A percentile compares a stretch with the other conserved stretches of the same genome.
Evolutionary conservation across 2,113 vertebrate genomes (phyloP).

Genomic region (Burhinus bistriatus): DNA sequence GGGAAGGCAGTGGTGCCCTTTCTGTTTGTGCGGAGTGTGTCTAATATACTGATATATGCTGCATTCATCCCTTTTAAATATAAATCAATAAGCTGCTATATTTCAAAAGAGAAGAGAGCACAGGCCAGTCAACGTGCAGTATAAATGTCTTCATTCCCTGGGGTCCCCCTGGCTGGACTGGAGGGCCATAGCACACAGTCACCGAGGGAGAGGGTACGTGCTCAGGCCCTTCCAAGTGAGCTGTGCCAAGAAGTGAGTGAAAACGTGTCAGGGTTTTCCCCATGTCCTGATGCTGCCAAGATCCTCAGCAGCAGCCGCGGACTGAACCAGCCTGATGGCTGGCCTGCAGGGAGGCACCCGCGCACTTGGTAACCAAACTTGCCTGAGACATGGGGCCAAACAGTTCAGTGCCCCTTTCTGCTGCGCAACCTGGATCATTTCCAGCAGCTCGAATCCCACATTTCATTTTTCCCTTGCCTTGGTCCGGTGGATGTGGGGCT

Average conservation of each 20-base stretch:
- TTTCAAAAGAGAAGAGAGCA: constrained; percentile 24
- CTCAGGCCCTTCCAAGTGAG: background rate
- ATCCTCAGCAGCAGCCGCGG: background rate
- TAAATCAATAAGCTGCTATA: constrained; percentile 62
- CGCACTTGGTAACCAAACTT: rapidly evolving
- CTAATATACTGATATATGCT: constrained; percentile 63
- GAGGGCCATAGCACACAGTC: background rate
- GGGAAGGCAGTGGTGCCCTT: constrained; percentile 38
- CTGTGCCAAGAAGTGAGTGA: background rate
- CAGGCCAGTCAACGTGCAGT: background rate
- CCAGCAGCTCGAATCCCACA: background rate
- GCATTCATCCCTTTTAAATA: constrained; percentile 58
- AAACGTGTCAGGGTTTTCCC: background rate
- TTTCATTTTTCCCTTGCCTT: background rate
- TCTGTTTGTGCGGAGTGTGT: constrained; percentile 52
- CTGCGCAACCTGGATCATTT: background rate
- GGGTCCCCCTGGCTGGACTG: background rate
- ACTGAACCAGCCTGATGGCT: rapidly evolving
- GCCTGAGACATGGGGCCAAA: rapidly evolving
- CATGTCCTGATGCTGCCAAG: background rate
- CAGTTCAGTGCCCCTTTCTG: background rate
- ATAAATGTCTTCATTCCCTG: constrained; percentile 36
- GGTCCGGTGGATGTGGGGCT: rapidly evolving
- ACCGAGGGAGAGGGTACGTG: background rate
- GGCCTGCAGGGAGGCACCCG: background rate